phyloP scores from a whole-genome alignment of 2,797 vertebrate genomes.

The Smutsia gigantea region DNA sequence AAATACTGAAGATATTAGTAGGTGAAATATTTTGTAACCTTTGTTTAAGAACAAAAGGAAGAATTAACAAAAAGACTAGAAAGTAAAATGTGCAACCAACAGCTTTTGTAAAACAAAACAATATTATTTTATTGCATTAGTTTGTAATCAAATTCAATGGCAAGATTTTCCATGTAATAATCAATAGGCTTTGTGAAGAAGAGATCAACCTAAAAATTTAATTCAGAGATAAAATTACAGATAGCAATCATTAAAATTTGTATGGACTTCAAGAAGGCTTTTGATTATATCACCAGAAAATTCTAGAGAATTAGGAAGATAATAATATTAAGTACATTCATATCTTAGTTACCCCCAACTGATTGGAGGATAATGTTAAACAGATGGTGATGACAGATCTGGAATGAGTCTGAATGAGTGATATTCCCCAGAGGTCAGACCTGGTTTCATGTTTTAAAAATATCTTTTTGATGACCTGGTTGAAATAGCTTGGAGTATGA shows the following conservation, averaged over 20 bases:
- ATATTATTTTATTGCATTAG: neutral
- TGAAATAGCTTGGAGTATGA: neutral
- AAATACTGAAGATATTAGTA: neutral
- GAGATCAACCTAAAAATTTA: neutral
- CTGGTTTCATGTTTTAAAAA: slow-evolving; percentile 45
- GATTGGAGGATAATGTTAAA: neutral
- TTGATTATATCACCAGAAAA: neutral
- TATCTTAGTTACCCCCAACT: neutral
- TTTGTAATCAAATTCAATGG: neutral
- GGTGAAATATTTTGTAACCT: neutral
- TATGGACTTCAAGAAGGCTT: neutral
- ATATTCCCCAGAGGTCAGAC: slow-evolving; percentile 26
- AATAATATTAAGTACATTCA: neutral
- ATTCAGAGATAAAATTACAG: neutral
- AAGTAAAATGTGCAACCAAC: neutral
- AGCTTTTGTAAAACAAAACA: neutral
- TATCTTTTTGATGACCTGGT: slow-evolving; percentile 37
- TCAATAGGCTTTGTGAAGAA: neutral
- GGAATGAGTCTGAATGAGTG: slow-evolving; percentile 44
- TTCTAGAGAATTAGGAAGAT: neutral
- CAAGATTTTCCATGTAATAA: neutral
- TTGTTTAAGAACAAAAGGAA: neutral
- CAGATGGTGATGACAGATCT: slow-evolving; percentile 19
- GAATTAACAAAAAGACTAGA: neutral
- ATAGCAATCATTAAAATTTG: neutral